phyloP scores from a whole-genome alignment of 2,113 vertebrate species.

The Natator depressus region DNA sequence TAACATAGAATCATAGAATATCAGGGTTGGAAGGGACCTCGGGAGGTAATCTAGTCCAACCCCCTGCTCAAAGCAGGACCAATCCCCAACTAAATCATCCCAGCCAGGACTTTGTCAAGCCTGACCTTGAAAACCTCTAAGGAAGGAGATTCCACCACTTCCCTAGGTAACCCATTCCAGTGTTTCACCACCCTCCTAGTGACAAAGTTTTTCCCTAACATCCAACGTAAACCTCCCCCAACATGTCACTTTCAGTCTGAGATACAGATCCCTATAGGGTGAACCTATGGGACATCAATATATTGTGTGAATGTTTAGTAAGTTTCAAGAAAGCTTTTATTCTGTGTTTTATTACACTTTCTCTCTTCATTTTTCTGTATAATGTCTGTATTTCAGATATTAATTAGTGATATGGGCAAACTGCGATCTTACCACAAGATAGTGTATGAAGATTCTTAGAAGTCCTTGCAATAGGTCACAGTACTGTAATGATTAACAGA shows the following conservation, averaged over 20 bases:
- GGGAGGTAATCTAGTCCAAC: too few species aligned
- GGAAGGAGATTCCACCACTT: too few species aligned
- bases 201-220: too few species aligned
- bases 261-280: neutral
- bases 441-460: neutral
- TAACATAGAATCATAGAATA: neutral
- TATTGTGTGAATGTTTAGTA: neutral
- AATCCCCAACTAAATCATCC: too few species aligned
- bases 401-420: neutral
- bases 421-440: neutral
- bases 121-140: too few species aligned
- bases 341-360: neutral
- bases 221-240: too few species aligned
- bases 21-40: too few species aligned
- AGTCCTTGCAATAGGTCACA: neutral
- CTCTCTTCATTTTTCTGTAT: neutral
- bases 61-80: too few species aligned
- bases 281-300: neutral
- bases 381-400: neutral
- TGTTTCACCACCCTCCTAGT: too few species aligned
- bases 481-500: neutral
- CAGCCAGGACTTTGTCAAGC: too few species aligned
- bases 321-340: neutral
- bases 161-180: too few species aligned
- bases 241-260: neutral